Base-by-base conservation (phyloP, 2,888 invertebrate genomes). In the Nebria salina region DNA sequence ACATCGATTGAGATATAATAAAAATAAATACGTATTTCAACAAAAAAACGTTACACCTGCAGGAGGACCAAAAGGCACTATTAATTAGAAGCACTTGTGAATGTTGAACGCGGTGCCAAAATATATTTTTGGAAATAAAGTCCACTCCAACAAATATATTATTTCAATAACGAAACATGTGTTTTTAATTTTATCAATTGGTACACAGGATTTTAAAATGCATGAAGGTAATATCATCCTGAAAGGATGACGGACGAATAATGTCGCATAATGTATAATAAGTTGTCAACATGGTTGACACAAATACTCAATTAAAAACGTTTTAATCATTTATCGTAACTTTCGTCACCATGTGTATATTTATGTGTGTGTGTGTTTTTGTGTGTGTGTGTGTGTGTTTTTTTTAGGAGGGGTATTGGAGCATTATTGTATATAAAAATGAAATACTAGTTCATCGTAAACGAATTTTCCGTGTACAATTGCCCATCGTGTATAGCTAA, bases 81-180 rank as follows among this genome's bases (percentile, higher is more conserved):
- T 54, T 54, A 54, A 54, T 54, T 54, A 54, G 54, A 54, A 54
- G 54, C 54, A 54, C 54, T 54, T 54, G 54, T 54, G 54, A 54
- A 54, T 54, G 54, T 54, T 8, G 54, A 3, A 54, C 8, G 54
- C 13, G 54, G 54, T 54, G 54, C 54, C 54, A 54, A 54, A 54
- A 54, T 54, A 54, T 54, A 54, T 54, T 54, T 54, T 13, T 54
- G 13, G 54, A 54, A 54, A 54, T 54, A 54, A 54, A 34, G 34
- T 34, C 34, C 34, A 34, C 1, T 34, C 34, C 34, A 34, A 54
- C 13, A 54, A 11, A 54, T 54, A 3, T 54, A 54, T 54, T 54
- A 54, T 54, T 54, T 54, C 54, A 54, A 54, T 54, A 54, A 54
- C 54, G 54, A 8, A 54, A 54, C 54, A 54, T 54, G 54, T 54